Evolutionary conservation across 2,797 vertebrate genomes (phyloP), one percentile per base, ranked within the genome.

Genomic region (Platalea minor): DNA sequence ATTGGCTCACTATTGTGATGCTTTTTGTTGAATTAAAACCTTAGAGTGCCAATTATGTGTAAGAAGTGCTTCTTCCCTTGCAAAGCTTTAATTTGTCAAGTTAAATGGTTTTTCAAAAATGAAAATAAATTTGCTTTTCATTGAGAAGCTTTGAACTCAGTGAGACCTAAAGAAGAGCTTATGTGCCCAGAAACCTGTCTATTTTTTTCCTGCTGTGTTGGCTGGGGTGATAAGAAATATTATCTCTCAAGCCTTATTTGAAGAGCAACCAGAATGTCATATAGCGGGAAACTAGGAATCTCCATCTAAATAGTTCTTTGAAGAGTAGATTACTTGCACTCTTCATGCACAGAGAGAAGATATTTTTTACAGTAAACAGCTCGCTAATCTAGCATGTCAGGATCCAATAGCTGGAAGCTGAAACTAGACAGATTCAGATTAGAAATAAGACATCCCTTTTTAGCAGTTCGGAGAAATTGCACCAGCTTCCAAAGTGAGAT

Each of bases 41-140:
- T 91, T 70, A 57, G 65, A 94, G 72, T 92, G 68, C 68, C 90
- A 95, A 92, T 91, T 92, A 94, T 21, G 39, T 75, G 57, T 15
- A 77, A 93, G 92, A 91, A 94, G 78, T 93, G 53, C 72, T 95
- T 82, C 41, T 83, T 93, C 23, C 17, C 25, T 91, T 75, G 65
- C 41, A 83, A 88, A 85, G 60, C 83, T 80, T 92, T 94, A 89
- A 94, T 95, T 96, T 93, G 69, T 74, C 56, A 85, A 88, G 89
- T 74, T 80, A 93, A 95, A 92, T 50, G 13, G 2, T 85, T 97
- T 96, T 93, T 59, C 20, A 89, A 91, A 95, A 91, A 82, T 61
- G 78, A 94, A 92, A 95, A 96, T 93, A 91, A 92, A 91, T 93
- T 93, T 92, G 37, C 41, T 83, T 94, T 94, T 91, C 75, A 31